A percentile compares a stretch with the other conserved stretches of the same genome.
Conservation (phyloP, 2,888 invertebrate species). For the Nemotelus nigrinus region DNA sequence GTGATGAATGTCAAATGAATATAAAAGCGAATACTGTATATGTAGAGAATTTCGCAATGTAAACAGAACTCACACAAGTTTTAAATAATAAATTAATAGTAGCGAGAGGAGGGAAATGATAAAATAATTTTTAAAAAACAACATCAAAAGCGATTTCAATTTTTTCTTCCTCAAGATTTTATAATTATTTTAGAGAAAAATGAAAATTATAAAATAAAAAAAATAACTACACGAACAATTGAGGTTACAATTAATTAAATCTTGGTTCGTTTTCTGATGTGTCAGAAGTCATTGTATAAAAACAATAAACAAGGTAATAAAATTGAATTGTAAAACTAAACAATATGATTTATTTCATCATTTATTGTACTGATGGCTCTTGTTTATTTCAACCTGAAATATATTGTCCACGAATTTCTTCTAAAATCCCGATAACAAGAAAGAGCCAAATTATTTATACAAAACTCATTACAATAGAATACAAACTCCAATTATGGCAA, state of each 20-base stretch:
- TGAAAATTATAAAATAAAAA: constrained; percentile 3
- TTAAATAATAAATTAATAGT: constrained; percentile 29
- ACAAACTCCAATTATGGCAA: too few species aligned
- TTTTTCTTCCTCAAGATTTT: constrained; percentile 16
- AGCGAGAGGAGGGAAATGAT: not conserved
- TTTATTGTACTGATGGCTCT: too few species aligned
- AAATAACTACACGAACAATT: constrained; percentile 11
- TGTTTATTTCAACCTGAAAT: too few species aligned
- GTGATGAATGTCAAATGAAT: constrained; percentile 35
- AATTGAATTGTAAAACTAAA: constrained; percentile 29
- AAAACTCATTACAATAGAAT: too few species aligned
- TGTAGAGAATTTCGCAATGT: constrained; percentile 23
- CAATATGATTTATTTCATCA: not conserved
- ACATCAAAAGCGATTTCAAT: not conserved
- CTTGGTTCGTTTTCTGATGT: constrained; percentile 28
- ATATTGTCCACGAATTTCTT: too few species aligned
- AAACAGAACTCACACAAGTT: constrained; percentile 30
- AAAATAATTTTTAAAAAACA: not conserved
- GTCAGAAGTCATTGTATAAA: constrained; percentile 41
- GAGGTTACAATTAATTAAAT: constrained; percentile 26
- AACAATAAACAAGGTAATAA: constrained; percentile 43
- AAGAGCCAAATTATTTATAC: too few species aligned
- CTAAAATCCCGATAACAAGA: too few species aligned
- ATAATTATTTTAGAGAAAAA: constrained; percentile 39
- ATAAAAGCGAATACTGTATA: constrained; percentile 33